Percentiles rank a stretch among this genome's conserved stretches.
Conservation (phyloP, 1,140 invertebrate genomes). For the Stratiolaelaps scimitus region DNA sequence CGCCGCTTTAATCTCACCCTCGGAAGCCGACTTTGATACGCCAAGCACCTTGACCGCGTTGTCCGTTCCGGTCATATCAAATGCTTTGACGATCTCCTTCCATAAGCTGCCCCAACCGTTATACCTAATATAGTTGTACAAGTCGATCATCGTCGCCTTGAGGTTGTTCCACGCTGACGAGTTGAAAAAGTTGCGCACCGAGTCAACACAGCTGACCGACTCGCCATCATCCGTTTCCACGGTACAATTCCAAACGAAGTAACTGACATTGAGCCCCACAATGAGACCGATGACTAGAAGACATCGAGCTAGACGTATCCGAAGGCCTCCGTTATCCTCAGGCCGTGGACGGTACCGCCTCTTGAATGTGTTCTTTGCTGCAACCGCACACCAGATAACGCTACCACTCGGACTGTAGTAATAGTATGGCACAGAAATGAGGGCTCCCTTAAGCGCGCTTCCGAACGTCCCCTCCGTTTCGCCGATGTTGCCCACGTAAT, state of each 20-base stretch:
- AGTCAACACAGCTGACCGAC: conserved; percentile 63
- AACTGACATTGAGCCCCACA: conserved; percentile 56
- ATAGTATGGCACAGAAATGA: conserved; percentile 50
- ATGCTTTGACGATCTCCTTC: conserved; percentile 65
- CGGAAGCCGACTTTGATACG: conserved; percentile 48
- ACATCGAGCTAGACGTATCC: conserved; percentile 44
- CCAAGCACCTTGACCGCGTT: conserved; percentile 65
- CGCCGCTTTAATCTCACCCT: conserved; percentile 65
- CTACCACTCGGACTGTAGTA: conserved; percentile 52
- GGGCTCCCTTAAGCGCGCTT: conserved; percentile 55
- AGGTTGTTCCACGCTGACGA: conserved; percentile 65
- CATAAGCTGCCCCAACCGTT: conserved; percentile 68
- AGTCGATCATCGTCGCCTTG: conserved; percentile 56
- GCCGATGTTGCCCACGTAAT: conserved; percentile 78
- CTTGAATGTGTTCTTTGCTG: conserved; percentile 32
- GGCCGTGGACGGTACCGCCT: conserved; percentile 61
- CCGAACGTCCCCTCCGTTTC: conserved; percentile 56
- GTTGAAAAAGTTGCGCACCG: conserved; percentile 72
- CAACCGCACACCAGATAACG: conserved; percentile 37
- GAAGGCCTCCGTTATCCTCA: conserved; percentile 43
- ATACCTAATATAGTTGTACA: conserved; percentile 57
- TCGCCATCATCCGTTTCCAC: conserved; percentile 73
- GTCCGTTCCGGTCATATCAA: conserved; percentile 72
- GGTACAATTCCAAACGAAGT: conserved; percentile 76
- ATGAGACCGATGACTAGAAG: conserved; percentile 54